These are phyloP conservation scores for Otolemur garnettii DNA, from an alignment of 2,113 vertebrate species.

Conservation along the genomic window DNA sequence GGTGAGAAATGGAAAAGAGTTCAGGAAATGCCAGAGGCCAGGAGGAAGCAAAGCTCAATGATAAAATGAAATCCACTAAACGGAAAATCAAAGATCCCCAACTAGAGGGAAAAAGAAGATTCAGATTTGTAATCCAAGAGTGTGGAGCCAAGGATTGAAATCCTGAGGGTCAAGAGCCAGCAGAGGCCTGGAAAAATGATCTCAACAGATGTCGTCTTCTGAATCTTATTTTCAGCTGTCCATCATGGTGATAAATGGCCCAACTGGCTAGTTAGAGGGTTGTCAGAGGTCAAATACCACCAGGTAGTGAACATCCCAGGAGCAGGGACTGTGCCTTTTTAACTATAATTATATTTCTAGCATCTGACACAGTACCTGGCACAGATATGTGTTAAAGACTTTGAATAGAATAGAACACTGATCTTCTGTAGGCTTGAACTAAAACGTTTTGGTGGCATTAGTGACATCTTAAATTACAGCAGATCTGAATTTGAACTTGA, in stretches of 20 bases:
- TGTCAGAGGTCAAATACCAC: neutral
- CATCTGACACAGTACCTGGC: neutral
- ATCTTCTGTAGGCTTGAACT: neutral
- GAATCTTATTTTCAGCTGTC: conserved; percentile 28
- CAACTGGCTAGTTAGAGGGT: neutral
- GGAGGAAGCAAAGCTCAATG: conserved; percentile 14
- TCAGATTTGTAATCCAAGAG: conserved; percentile 49
- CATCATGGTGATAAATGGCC: conserved; percentile 39
- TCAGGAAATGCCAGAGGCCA: conserved; percentile 31
- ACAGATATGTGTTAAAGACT: conserved; percentile 11
- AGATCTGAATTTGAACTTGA: conserved; percentile 36
- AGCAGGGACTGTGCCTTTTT: neutral
- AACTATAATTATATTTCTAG: neutral
- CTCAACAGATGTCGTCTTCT: conserved; percentile 23
- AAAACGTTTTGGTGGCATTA: conserved; percentile 16
- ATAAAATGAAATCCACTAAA: conserved; percentile 15
- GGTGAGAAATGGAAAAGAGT: neutral
- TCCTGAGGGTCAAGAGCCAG: neutral
- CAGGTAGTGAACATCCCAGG: conserved; percentile 25
- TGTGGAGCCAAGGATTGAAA: conserved; percentile 40
- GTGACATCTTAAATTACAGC: neutral
- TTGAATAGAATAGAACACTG: neutral
- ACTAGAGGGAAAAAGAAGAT: conserved; percentile 4
- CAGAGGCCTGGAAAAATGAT: conserved; percentile 50
- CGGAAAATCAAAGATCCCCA: neutral